These are phyloP conservation scores for Drosophila setifemur DNA, from an alignment of 1,140 invertebrate species.

Conservation along the genomic window DNA sequence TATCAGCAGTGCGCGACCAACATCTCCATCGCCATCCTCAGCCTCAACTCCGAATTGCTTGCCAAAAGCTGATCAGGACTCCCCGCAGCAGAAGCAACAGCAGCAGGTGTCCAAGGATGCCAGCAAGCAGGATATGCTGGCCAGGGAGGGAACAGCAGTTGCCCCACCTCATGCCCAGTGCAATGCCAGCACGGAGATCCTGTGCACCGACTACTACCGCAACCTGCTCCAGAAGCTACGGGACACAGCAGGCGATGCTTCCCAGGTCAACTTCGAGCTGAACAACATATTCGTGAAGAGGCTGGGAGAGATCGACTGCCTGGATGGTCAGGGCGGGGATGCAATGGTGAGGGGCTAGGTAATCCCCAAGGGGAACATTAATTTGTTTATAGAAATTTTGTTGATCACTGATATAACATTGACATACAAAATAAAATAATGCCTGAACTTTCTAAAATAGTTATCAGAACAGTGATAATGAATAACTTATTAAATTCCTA, in stretches of 20 bases:
- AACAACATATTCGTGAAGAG: slow-evolving; percentile 61
- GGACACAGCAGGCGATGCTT: slow-evolving; percentile 19
- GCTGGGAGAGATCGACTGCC: slow-evolving; percentile 55
- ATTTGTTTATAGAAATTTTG: too few relatives aligned
- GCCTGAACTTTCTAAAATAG: too few relatives aligned
- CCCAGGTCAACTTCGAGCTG: slow-evolving; percentile 47
- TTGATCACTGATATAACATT: too few relatives aligned
- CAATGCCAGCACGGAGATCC: neutral
- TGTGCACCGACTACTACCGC: slow-evolving; percentile 43
- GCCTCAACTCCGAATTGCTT: neutral
- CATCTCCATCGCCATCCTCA: neutral
- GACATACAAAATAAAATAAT: too few relatives aligned
- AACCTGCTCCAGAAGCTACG: slow-evolving; percentile 27
- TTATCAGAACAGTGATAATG: too few relatives aligned
- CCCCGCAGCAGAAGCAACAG: neutral
- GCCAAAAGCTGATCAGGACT: neutral
- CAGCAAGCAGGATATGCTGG: neutral
- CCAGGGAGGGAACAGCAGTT: too few relatives aligned
- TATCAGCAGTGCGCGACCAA: neutral
- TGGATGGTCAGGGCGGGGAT: slow-evolving; percentile 20
- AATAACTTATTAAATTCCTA: too few relatives aligned
- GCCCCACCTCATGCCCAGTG: neutral
- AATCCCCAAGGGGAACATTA: too few relatives aligned
- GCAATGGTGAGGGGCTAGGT: slow-evolving; percentile 30
- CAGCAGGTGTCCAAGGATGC: too few relatives aligned